Evolutionary conservation across 2,888 invertebrate species (phyloP).

Genomic region (Oscheius sp.): DNA sequence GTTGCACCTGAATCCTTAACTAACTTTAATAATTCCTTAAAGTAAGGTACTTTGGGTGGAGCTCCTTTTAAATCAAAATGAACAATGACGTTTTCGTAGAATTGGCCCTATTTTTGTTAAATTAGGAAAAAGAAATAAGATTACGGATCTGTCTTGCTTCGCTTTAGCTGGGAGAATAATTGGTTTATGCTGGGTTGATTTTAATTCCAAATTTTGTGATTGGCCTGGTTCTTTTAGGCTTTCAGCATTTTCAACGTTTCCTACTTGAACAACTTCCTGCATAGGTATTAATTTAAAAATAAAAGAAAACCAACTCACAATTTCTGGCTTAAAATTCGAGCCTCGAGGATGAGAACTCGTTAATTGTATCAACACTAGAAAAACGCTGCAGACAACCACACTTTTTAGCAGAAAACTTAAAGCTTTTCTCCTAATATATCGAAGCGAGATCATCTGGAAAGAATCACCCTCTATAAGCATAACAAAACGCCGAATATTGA

Average conservation of each 20-base stretch:
- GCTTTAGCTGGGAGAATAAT: neutral
- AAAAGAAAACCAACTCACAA: constrained; percentile 10
- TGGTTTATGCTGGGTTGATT: neutral
- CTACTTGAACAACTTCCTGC: constrained; percentile 8
- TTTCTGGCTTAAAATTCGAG: constrained; percentile 33
- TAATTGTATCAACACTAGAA: constrained; percentile 34
- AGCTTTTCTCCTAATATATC: constrained; percentile 8
- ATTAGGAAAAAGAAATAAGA: neutral
- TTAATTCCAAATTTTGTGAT: neutral
- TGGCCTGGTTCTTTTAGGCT: neutral
- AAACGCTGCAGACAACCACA: constrained; percentile 4
- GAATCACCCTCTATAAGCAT: neutral
- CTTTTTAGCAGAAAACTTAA: constrained; percentile 21
- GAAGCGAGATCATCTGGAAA: constrained; percentile 16
- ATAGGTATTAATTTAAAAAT: neutral
- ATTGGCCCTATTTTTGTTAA: constrained; percentile 34
- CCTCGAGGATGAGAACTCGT: constrained; percentile 44
- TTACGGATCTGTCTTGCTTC: neutral
- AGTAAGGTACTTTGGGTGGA: constrained; percentile 78
- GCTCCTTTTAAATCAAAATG: constrained; percentile 87
- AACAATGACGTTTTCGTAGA: constrained; percentile 75
- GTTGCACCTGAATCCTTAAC: constrained; percentile 79
- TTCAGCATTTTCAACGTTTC: neutral
- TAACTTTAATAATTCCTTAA: constrained; percentile 75
- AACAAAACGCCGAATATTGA: neutral